These are phyloP conservation scores for Aselliscus stoliczkanus DNA, from an alignment of 2,797 vertebrate species.

Conservation along the genomic window DNA sequence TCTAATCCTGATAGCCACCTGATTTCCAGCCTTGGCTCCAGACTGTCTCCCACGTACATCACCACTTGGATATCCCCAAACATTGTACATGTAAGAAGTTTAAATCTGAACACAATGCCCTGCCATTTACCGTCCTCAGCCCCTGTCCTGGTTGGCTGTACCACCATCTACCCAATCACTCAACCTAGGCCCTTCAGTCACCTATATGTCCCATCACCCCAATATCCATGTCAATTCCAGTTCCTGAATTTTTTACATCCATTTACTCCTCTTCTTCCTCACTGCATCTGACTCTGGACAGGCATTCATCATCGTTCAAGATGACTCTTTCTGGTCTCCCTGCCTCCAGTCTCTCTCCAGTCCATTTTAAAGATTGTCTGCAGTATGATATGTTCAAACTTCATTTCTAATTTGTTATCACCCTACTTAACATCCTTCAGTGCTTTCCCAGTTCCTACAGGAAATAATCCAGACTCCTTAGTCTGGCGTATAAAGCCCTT, in stretches of 20 bases:
- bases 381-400: neutral
- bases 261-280: neutral
- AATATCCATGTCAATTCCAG: neutral
- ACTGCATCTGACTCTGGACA: neutral
- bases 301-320: neutral
- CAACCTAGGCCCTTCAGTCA: neutral
- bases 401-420: neutral
- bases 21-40: neutral
- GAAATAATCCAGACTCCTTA: neutral
- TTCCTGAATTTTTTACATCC: neutral
- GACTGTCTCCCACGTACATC: neutral
- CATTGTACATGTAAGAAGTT: neutral
- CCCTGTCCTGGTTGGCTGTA: neutral
- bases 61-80: neutral
- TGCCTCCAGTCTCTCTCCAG: neutral
- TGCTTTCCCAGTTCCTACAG: neutral
- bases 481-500: neutral
- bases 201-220: no score
- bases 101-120: neutral
- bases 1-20: neutral
- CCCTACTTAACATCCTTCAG: neutral
- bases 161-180: neutral
- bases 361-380: neutral
- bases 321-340: neutral
- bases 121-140: neutral